These are phyloP conservation scores for Symphodus melops DNA, from an alignment of 2,113 vertebrate species.

Conservation along the genomic window DNA sequence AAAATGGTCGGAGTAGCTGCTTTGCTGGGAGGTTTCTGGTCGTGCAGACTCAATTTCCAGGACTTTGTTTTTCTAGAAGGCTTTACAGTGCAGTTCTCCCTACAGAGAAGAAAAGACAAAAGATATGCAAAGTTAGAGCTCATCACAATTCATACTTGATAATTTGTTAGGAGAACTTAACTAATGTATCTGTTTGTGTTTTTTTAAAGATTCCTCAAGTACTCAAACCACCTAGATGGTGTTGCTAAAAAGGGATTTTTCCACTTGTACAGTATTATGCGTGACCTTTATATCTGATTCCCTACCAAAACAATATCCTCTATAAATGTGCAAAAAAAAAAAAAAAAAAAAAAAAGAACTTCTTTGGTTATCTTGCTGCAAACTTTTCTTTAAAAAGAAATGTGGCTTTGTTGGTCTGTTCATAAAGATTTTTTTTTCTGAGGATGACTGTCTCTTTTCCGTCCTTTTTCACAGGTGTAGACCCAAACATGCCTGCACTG, in stretches of 20 bases:
- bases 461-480: too few relatives aligned
- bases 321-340: too few relatives aligned
- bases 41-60: rapidly evolving
- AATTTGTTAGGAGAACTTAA: background rate
- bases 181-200: background rate
- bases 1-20: background rate
- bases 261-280: background rate
- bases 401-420: too few relatives aligned
- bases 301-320: too few relatives aligned
- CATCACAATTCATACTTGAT: background rate
- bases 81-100: background rate
- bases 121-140: background rate
- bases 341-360: too few relatives aligned
- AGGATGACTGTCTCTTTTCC: too few relatives aligned
- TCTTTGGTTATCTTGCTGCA: too few relatives aligned
- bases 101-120: background rate
- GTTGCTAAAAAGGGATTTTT: background rate
- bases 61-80: rapidly evolving
- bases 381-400: too few relatives aligned
- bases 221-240: background rate
- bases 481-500: too few relatives aligned
- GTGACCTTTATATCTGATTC: too few relatives aligned
- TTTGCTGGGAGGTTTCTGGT: background rate
- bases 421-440: too few relatives aligned
- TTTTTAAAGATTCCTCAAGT: background rate